Conservation (phyloP, 1,140 invertebrate genomes). For the Scaptodrosophila lebanonensis region DNA sequence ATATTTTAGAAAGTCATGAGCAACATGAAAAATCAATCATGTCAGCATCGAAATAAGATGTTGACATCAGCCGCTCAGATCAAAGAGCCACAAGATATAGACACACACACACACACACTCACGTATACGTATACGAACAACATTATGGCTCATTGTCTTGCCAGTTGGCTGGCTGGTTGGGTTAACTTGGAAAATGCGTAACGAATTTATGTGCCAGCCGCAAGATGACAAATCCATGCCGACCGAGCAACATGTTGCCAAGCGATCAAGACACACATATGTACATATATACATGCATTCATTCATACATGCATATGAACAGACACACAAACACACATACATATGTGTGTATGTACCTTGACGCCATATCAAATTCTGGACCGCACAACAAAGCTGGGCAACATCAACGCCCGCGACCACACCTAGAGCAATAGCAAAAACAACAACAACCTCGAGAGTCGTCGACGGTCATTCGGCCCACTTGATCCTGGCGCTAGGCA, state of each 20-base stretch:
- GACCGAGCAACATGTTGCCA: neutral
- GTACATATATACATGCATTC: no score
- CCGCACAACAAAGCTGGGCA: neutral
- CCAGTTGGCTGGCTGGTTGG: no score
- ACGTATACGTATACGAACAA: no score
- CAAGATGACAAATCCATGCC: neutral
- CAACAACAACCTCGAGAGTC: neutral
- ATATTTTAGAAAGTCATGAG: slow-evolving; percentile 4
- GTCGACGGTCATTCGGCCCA: neutral
- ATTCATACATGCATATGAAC: no score
- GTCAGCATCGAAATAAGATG: slow-evolving; percentile 2
- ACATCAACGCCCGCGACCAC: neutral
- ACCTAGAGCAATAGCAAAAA: neutral
- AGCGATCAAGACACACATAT: neutral
- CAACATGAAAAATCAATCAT: slow-evolving; percentile 7
- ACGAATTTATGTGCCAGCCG: neutral
- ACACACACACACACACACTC: no score
- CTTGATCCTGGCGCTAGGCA: neutral
- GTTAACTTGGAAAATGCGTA: no score
- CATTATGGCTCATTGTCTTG: neutral
- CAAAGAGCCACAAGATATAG: neutral
- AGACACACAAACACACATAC: no score
- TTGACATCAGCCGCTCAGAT: neutral
- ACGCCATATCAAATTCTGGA: slow-evolving; percentile 4
- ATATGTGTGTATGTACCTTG: neutral